Conservation (phyloP, 37 sponge, comb jelly and placozoan species). For the Aplysina aerophoba region DNA sequence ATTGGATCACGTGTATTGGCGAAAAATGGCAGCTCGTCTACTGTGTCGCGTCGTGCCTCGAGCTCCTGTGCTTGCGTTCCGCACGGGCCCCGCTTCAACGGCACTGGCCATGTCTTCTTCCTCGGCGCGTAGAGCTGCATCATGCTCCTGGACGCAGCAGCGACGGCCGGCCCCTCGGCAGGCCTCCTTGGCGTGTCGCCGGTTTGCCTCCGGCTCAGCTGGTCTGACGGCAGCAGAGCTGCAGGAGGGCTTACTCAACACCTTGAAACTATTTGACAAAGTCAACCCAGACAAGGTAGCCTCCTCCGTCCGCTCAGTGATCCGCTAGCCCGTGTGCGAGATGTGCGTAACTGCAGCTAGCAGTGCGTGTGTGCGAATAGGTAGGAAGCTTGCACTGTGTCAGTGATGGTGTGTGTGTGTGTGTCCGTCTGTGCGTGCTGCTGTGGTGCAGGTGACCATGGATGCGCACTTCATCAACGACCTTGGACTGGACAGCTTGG, state of each 20-base stretch:
- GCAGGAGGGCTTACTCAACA: constrained; percentile 52
- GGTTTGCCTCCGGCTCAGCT: background rate
- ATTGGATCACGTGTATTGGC: constrained; percentile 16
- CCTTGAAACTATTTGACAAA: constrained; percentile 87
- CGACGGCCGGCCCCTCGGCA: too few species aligned
- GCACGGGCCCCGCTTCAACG: too few species aligned
- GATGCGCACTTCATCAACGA: constrained; percentile 96
- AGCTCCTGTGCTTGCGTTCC: too few species aligned
- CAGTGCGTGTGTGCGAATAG: background rate
- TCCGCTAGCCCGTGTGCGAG: background rate
- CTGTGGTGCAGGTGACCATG: constrained; percentile 67
- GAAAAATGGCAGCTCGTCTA: constrained; percentile 9
- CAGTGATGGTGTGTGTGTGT: constrained; percentile 37
- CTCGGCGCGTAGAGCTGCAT: too few species aligned
- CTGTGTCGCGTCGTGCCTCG: background rate
- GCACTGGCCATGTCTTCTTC: too few species aligned
- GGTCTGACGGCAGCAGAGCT: constrained; percentile 60
- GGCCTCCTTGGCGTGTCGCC: too few species aligned
- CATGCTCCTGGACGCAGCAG: too few species aligned
- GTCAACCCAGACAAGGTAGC: constrained; percentile 79
- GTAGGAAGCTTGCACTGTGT: constrained; percentile 26
- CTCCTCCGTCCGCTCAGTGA: too few species aligned
- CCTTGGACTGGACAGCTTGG: constrained; percentile 96
- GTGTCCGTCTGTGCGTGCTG: constrained; percentile 25
- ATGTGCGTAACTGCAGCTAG: background rate